phyloP scores from a whole-genome alignment of 1,140 invertebrate genomes.

The Cotesia vestalis region DNA sequence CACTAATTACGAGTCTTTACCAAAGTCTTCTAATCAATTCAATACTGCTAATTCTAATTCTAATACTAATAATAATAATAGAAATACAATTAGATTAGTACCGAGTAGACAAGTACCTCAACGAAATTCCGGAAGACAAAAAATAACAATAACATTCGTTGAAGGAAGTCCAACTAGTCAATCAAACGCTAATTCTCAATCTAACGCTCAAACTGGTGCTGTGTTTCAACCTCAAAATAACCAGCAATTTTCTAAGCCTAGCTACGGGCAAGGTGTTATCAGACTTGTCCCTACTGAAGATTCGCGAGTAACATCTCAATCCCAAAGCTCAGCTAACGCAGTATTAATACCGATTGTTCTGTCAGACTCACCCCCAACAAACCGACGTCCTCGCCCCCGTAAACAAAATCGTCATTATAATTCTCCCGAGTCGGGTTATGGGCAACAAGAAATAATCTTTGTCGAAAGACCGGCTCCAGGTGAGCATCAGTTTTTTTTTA shows the following conservation, averaged over 20 bases:
- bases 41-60: not conserved
- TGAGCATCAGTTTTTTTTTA: conserved; percentile 12
- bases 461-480: conserved; percentile 26
- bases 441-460: not conserved
- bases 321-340: conserved; percentile 5
- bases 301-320: not conserved
- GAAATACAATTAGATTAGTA: not conserved
- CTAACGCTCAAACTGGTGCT: conserved; percentile 34
- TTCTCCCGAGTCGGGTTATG: not conserved
- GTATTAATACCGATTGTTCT: not conserved
- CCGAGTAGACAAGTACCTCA: not conserved
- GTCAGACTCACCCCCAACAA: not conserved
- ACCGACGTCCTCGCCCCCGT: not conserved
- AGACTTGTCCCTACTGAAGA: not conserved
- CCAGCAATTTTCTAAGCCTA: not conserved
- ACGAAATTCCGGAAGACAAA: conserved; percentile 11
- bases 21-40: not conserved
- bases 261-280: not conserved
- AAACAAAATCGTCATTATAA: not conserved
- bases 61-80: no score
- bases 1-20: conserved; percentile 2
- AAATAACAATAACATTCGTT: conserved; percentile 10
- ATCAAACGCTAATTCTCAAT: conserved; percentile 4
- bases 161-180: conserved; percentile 10
- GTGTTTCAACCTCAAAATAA: not conserved